phyloP scores from a whole-genome alignment of 2,113 vertebrate genomes.

The Amazona guildingii region DNA sequence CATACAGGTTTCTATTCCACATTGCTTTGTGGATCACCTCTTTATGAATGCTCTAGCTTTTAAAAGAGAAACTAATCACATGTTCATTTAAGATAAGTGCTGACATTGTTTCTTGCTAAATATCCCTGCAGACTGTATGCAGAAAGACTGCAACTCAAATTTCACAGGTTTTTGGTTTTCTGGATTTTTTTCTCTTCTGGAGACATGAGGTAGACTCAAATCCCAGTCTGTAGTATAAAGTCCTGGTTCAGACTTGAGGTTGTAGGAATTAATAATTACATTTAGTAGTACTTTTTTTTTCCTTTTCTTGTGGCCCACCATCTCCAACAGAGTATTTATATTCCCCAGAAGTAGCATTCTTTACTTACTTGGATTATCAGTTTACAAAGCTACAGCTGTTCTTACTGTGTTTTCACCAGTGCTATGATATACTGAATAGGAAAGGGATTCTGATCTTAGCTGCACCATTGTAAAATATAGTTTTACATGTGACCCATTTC shows the following conservation, averaged over 20 bases:
- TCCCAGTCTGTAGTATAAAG: background rate
- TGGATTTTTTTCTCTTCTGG: background rate
- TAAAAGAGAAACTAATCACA: background rate
- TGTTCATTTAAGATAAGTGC: background rate
- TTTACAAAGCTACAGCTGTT: background rate
- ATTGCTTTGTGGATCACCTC: background rate
- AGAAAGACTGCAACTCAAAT: background rate
- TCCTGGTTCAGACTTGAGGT: background rate
- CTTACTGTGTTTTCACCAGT: background rate
- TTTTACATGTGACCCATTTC: background rate
- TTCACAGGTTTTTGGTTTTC: background rate
- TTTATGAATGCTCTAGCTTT: background rate
- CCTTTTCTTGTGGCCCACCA: background rate
- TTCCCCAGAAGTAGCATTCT: background rate
- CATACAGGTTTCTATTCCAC: slow-evolving; percentile 28
- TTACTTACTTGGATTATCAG: background rate
- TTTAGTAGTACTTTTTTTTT: background rate
- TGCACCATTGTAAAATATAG: background rate
- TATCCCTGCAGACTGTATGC: background rate
- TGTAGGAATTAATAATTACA: background rate
- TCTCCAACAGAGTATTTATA: background rate
- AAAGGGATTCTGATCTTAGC: background rate
- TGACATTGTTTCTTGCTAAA: background rate
- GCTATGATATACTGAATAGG: background rate
- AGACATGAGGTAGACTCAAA: background rate